Evolutionary conservation across 2,797 vertebrate species (phyloP), one percentile per base, ranked within the genome.

Genomic region (Myripristis jacobus): DNA sequence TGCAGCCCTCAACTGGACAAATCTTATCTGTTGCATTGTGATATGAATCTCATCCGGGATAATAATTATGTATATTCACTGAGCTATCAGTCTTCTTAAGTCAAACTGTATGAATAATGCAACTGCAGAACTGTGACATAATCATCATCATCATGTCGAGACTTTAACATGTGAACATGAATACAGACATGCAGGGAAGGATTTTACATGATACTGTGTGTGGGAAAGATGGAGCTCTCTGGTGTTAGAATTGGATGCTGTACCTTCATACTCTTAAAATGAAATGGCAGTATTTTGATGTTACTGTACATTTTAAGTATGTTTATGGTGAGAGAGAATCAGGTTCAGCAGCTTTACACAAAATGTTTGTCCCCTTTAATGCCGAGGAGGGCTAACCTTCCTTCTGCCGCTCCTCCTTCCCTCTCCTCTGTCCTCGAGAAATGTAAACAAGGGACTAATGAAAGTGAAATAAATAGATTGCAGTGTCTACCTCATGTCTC

Each of bases 391-490:
- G 67, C 43, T 34, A 18, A 54, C 38, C 54, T 16, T 61, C 53
- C 25, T 31, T 31, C 46, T 63, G 53, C 36, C 3, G 36, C 15
- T 53, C 11, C 43, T 64, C 13, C 62, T 59, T 67, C 34, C 60
- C 59, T 61, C 46, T 70, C 59, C 57, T 65, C 65, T 72, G 44
- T 83, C 84, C 72, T 69, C 73, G 58, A 72, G 51, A 86, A 90
- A 88, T 76, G 51, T 78, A 88, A 90, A 90, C 75, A 70, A 73
- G 79, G 51, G 76, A 78, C 78, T 87, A 88, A 89, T 88, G 79
- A 89, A 86, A 81, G 29, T 31, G 34, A 88, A 88, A 88, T 51
- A 87, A 91, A 87, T 80, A 80, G 86, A 91, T 73, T 69, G 80
- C 63, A 53, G 81, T 69, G 63, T 60, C 68, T 61, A 66, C 70